Conservation (phyloP, 1,140 invertebrate species). For the Diorhabda carinulata region DNA sequence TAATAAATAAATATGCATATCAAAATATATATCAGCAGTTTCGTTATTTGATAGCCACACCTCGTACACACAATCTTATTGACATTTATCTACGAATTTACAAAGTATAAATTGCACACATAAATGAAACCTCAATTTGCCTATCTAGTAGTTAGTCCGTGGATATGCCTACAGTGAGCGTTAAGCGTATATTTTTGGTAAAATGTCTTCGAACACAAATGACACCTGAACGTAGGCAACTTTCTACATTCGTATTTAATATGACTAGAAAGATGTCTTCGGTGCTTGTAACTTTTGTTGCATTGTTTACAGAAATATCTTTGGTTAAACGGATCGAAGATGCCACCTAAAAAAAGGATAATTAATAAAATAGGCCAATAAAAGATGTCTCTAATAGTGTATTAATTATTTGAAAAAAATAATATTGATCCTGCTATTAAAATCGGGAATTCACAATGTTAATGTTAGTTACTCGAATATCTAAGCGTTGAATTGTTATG, state of each 20-base stretch:
- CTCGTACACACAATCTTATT: neutral
- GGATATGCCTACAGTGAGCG: slow-evolving; percentile 19
- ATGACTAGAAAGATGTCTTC: slow-evolving; percentile 59
- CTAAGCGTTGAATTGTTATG: no score
- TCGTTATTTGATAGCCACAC: neutral
- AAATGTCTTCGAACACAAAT: slow-evolving; percentile 43
- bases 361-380: no score
- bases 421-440: no score
- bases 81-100: neutral
- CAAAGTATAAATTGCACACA: neutral
- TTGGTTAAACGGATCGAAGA: slow-evolving; percentile 3
- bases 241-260: slow-evolving; percentile 48
- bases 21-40: no score
- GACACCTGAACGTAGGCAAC: slow-evolving; percentile 34
- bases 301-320: slow-evolving; percentile 45
- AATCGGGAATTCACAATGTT: no score
- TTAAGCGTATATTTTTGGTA: slow-evolving; percentile 31
- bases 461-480: no score
- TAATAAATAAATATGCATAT: no score
- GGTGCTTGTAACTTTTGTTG: slow-evolving; percentile 59
- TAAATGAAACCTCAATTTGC: neutral
- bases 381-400: no score
- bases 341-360: neutral
- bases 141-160: neutral
- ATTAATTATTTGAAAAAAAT: no score